These are phyloP conservation scores for Pelobates fuscus DNA, from an alignment of 2,113 vertebrate species.

Conservation along the genomic window DNA sequence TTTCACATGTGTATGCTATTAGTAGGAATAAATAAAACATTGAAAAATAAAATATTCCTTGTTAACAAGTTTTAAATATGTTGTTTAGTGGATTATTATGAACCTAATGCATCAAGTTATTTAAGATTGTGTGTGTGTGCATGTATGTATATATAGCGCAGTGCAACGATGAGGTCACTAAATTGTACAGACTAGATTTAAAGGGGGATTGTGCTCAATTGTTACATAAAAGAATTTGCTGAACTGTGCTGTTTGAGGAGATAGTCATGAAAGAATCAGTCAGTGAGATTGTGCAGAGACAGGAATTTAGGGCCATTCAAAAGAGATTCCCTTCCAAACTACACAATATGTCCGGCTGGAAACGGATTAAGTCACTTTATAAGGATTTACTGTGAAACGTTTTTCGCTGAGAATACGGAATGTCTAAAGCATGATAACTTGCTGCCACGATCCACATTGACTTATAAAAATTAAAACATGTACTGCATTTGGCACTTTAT, in stretches of 20 bases:
- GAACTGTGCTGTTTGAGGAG: conserved; percentile 66
- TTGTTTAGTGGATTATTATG: no score
- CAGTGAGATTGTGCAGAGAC: conserved; percentile 68
- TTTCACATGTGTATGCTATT: no score
- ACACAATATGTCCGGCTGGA: conserved; percentile 65
- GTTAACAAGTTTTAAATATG: no score
- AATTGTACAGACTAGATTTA: not conserved
- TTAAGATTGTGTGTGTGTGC: not conserved
- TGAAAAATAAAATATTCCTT: no score
- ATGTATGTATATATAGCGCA: not conserved
- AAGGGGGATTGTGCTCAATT: conserved; percentile 17
- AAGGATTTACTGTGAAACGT: conserved; percentile 61
- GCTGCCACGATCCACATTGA: no score
- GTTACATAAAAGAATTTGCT: conserved; percentile 69
- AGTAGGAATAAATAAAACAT: no score
- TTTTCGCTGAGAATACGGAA: conserved; percentile 57
- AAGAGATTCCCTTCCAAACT: conserved; percentile 68
- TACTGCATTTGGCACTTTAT: no score
- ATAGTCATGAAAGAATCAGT: conserved; percentile 72
- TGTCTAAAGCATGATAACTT: not conserved
- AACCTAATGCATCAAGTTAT: no score
- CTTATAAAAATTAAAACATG: no score
- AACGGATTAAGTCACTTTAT: conserved; percentile 70
- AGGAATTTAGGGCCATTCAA: conserved; percentile 68
- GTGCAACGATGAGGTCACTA: conserved; percentile 5